Base-by-base conservation (phyloP, 2,113 vertebrate species). In the Tupaia chinensis region DNA sequence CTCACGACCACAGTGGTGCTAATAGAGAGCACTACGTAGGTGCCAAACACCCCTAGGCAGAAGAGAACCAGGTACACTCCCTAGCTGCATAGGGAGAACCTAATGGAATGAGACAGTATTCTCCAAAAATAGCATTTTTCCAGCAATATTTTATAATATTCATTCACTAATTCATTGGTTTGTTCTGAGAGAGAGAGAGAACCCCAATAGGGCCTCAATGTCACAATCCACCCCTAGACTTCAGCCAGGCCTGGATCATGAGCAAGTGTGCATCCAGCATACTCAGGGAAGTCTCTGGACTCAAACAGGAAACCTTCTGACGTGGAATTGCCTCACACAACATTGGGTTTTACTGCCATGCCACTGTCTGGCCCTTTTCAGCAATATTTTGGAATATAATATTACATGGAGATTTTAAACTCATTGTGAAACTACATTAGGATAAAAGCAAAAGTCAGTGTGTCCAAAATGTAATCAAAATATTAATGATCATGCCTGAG, bases 401-500 rank as follows among this genome's bases (percentile, higher is more conserved):
- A 53, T 16, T 53, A 73, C 65, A 60, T 13, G 44, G 81, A 85
- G 29, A 77, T 72, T 61, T 77, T 65, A 87, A 89, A 13, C 23
- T 86, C 20, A 58, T 29, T 22, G 78, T 68, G 88, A 86, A 93
- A 94, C 74, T 23, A 68, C n/a, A 68, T 25, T 9, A 87, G 63
- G 84, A n/a, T 44, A n/a, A 94, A 95, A 85, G 60, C 66, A 90
- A 77, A 12, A 95, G 68, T 85, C 34, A 54, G 19, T 70, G 23
- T 69, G 61, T 69, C 29, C 34, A 60, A 69, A 27, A 53, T 7
- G 14, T 65, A 68, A 84, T 74, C 11, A 73, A 87, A 54, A 77
- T 61, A 60, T n/a, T 56, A 80, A 80, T 12, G 13, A 66, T 29
- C 22, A 54, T 58, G 58, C 5, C 0, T 25, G 56, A 44, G 22